Evolutionary conservation across 2,797 vertebrate genomes (phyloP), one percentile per base, ranked within the genome.

Genomic region (Chrosomus eos): DNA sequence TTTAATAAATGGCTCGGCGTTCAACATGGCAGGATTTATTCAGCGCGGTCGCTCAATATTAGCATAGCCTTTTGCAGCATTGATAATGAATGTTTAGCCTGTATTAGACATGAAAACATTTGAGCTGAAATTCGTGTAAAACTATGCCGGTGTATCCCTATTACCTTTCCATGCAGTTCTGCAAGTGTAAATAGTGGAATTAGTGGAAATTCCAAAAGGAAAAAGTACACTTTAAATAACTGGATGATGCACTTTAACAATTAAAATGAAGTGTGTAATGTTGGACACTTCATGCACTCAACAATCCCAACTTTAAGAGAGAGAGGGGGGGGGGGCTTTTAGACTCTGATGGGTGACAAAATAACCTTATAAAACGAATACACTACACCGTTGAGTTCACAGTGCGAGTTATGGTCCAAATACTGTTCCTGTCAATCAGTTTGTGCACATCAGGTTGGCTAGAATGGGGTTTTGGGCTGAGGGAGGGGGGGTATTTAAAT

Each of bases 11-110:
- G 28, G 4, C 36, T 67, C 19, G 1, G 26, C 10, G 18, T 68
- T 75, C 7, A 76, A 77, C 33, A 33, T 5, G 28, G 19, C 62
- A 40, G 19, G 55, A 84, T 60, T 48, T 36, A 36, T 33, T 67
- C 78, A 51, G 62, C 70, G 48, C 13, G 14, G 23, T 67, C 5
- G 9, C 66, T 78, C 58, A 60, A 78, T 28, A 78, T 64, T 78
- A 78, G 21, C 75, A 31, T 62, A 28, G 13, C 40, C 1, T 11
- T 78, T 45, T 31, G 16, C 58, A 31, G 31, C 21, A 26, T 40
- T 70, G 40, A 55, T 21, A 38, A 7, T 51, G 14, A n/a, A 7
- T 55, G 70, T 55, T 38, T 18, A 38, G 51, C 51, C 36, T 76
- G 9, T 14, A 33, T 23, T 53, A 18, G 18, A 2, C 14, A 38